Evolutionary conservation across 2,888 invertebrate genomes (phyloP), one percentile per base, ranked within the genome.

Genomic region (Xiphydria camelus): DNA sequence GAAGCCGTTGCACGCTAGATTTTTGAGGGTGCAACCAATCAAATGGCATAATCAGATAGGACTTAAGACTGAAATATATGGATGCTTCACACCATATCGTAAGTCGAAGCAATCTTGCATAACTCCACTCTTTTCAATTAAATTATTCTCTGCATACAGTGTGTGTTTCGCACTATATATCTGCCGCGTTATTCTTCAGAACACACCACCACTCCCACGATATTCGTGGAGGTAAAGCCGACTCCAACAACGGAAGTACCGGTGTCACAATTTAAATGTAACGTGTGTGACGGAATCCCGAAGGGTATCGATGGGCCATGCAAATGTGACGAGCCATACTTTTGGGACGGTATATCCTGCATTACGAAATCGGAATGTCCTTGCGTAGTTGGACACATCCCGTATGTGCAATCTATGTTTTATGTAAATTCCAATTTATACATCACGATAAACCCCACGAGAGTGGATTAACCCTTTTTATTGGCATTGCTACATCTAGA

Each of bases 321-420:
- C 59, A 76, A 77, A 36, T 84, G 87, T 62, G 65, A 75, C 26
- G 56, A 75, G 39, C 77, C 79, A 3, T 66, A 79, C 10, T 86
- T 82, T 78, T 92, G 87, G 83, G 84, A 91, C 76, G 92, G 92
- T 6, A 79, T 80, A 55, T 76, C 76, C 48, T 94, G 94, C 72
- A 86, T 89, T 4, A 66, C 82, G 1, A 78, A 84, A 44, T 81
- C 83, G 51, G 82, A 88, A 63, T 94, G 94, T 67, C 89, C 91
- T 0, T 94, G 94, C 68, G 78, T 87, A 31, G 81, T 86, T 47
- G 85, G 84, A 14, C 84, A 86, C 58, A 80, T 87, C 51, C 61
- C 77, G 79, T 84, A 73, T 76, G 78, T 73, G 14, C 15, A n/a
- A 14, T 20, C 29, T 12, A 12, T 31, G 15, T 35, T n/a, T n/a